Evolutionary conservation across 2,797 vertebrate species (phyloP), one percentile per base, ranked within the genome.

Genomic region (Danio kyathit): DNA sequence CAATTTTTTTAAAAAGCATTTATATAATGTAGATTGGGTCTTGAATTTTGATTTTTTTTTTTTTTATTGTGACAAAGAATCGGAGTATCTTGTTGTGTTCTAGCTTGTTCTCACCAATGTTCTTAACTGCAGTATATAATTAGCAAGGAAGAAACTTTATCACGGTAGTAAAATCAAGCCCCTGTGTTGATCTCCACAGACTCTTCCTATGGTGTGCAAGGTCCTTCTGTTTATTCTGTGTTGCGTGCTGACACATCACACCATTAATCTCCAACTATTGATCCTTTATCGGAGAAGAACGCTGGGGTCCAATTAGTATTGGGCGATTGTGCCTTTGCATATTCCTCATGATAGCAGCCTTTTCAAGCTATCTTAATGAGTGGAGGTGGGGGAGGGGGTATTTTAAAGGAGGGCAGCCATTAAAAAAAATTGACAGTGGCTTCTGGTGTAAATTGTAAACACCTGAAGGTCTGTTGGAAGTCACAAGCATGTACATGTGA

Each of bases 51-150:
- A n/a, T 29, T 29, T 29, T 29, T 29, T 14, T 48, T 29, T 14
- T 48, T 66, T 48, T 43, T 4, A 17, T 21, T 21, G 14, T 29
- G n/a, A 11, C 17, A 10, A n/a, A 43, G 7, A 73, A 57, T 41
- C 1, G 41, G 2, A 67, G 29, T 40, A 63, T n/a, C 14, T 49
- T 12, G 14, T 9, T 6, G 29, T 70, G 67, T n/a, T 54, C 48
- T 70, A 79, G 67, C 63, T 41, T 80, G 80, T 80, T 78, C 81
- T 77, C 61, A 13, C 75, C 72, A 76, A 80, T 84, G 67, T 77
- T 64, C 63, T 76, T 59, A 12, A 16, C 66, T 43, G 21, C 76
- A 74, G 69, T 49, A 41, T 10, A 43, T 82, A 80, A 86, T 83
- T 85, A 86, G 71, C 38, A 48, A 51, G 54, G 6, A 43, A 70